Conservation (phyloP, 2,888 invertebrate species). For the Phalera bucephala region DNA sequence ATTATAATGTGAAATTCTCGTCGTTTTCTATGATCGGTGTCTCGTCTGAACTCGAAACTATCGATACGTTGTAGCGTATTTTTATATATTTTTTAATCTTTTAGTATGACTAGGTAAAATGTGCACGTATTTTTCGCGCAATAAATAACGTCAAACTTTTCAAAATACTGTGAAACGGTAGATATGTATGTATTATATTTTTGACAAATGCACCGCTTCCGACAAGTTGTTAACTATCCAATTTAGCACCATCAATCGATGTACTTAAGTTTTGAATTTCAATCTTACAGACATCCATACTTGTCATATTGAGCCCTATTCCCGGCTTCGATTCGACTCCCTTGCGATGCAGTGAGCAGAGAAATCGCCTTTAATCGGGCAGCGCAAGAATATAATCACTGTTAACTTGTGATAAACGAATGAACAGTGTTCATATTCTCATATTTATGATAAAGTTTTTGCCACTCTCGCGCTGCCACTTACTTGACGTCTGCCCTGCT, state of each 20-base stretch:
- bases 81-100: constrained; percentile 51
- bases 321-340: too few species aligned
- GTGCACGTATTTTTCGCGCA: constrained; percentile 26
- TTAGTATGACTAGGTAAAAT: constrained; percentile 34
- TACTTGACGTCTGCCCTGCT: too few species aligned
- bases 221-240: constrained; percentile 22
- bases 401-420: too few species aligned
- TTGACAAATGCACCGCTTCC: constrained; percentile 23
- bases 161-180: constrained; percentile 15
- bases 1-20: constrained; percentile 46
- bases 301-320: constrained; percentile 36
- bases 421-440: too few species aligned
- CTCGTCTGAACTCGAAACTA: constrained; percentile 52
- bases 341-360: too few species aligned
- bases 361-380: too few species aligned
- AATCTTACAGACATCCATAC: constrained; percentile 47
- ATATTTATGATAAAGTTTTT: too few species aligned
- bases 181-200: constrained; percentile 22
- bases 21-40: constrained; percentile 27
- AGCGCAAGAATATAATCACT: too few species aligned
- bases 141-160: constrained; percentile 9
- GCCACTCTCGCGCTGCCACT: too few species aligned
- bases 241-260: constrained; percentile 42
- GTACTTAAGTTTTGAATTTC: constrained; percentile 65
- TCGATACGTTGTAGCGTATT: constrained; percentile 51